A percentile compares a stretch with the other conserved stretches of the same genome.
These are phyloP conservation scores for Pocillopora damicornis DNA, from an alignment of 64 coral and sea anemone species.

Conservation along the genomic window DNA sequence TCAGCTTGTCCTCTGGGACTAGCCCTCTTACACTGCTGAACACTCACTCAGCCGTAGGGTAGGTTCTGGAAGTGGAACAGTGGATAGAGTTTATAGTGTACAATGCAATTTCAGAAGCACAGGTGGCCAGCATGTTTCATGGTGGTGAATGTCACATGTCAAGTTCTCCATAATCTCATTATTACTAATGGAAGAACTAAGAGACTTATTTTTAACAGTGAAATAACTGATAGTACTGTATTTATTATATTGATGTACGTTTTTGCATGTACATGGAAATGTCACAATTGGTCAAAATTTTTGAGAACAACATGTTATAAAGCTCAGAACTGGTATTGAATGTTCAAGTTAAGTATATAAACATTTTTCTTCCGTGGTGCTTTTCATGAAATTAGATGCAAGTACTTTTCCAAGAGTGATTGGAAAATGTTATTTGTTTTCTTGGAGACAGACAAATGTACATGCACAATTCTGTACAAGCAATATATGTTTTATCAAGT, in stretches of 20 bases:
- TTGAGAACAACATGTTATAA: no score
- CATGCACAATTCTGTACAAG: no score
- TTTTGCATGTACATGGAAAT: no score
- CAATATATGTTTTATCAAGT: no score
- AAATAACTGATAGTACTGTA: background rate
- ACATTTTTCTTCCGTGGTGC: no score
- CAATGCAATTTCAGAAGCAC: background rate
- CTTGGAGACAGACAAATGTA: no score
- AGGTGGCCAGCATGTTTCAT: constrained; percentile 39
- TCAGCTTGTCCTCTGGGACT: constrained; percentile 22
- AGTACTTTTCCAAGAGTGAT: no score
- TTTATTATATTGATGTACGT: background rate
- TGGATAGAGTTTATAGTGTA: constrained; percentile 5
- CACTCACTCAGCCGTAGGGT: constrained; percentile 11
- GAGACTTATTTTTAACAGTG: background rate
- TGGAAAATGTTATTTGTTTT: no score
- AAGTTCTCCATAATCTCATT: constrained; percentile 17
- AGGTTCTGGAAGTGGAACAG: background rate
- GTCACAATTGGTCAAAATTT: no score
- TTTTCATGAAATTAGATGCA: no score
- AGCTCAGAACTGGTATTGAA: no score
- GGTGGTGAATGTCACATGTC: constrained; percentile 1
- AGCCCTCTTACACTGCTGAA: constrained; percentile 8
- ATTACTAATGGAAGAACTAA: constrained; percentile 15
- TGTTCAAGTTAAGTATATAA: no score